Evolutionary conservation across 2,888 invertebrate genomes (phyloP), one percentile per base, ranked within the genome.

Genomic region (Mythimna vitellina): DNA sequence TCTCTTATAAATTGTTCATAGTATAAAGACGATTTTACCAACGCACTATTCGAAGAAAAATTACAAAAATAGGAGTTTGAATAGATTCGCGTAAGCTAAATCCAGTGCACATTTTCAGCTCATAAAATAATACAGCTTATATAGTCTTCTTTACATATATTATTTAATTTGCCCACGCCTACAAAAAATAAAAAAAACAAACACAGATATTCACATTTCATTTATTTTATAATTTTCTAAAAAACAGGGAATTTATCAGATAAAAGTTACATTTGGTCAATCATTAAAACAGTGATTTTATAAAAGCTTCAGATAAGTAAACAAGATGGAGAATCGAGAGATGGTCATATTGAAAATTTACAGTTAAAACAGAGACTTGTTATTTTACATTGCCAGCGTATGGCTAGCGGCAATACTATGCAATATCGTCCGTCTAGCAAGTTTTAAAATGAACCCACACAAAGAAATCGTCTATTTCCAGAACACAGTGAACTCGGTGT

Each of bases 211-310:
- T 42, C 29, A 58, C 62, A 61, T 70, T 17, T 77, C 38, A 61
- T 74, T 69, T 67, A 70, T 73, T 82, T 72, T 51, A 42, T 57
- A 38, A 38, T 74, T 77, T 80, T 71, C 66, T 70, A 80, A 53
- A 77, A 80, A 77, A 65, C 63, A 49, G 12, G 8, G 12, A 3
- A 69, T 65, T 69, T 46, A 56, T 60, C 20, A 20, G 49, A 61
- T 58, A 58, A 46, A 69, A 29, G 6, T 56, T 71, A 70, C 29
- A n/a, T 57, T 83, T 73, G 70, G 83, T 82, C 77, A 54, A 77
- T 29, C 12, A 54, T 65, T 29, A 14, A 51, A 70, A 12, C 54
- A 60, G 10, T 32, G 1, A 46, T 29, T 53, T 76, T 22, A 76
- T 17, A 42, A 73, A 12, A 66, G 22, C 25, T 35, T 67, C 2